These are phyloP conservation scores for Metacarcinus magister DNA, from an alignment of 2,888 invertebrate genomes.

Conservation along the genomic window DNA sequence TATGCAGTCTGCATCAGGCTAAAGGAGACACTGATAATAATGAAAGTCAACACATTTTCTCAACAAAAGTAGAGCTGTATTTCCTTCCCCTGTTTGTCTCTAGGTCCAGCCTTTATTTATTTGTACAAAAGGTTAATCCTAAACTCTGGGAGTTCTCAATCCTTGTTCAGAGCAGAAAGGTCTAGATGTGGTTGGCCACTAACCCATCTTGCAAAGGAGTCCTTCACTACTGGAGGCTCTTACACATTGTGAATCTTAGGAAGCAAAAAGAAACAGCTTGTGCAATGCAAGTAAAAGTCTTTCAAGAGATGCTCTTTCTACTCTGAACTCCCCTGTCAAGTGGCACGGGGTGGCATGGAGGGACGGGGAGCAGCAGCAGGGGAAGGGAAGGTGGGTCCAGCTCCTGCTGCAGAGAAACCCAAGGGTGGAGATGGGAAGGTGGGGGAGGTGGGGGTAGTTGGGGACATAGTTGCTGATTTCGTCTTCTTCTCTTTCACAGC, in stretches of 20 bases:
- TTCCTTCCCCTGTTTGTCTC: constrained; percentile 26
- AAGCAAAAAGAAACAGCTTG: constrained; percentile 46
- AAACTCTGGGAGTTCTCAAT: constrained; percentile 54
- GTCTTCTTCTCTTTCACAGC: constrained; percentile 81
- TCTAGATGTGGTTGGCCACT: constrained; percentile 42
- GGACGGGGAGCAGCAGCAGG: constrained; percentile 72
- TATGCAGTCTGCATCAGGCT: constrained; percentile 71
- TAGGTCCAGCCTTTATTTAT: constrained; percentile 64
- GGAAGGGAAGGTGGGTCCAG: constrained; percentile 49
- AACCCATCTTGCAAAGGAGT: constrained; percentile 45
- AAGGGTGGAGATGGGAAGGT: constrained; percentile 74
- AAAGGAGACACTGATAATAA: constrained; percentile 61
- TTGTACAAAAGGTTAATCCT: constrained; percentile 71
- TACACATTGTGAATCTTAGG: not conserved
- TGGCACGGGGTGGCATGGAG: constrained; percentile 77
- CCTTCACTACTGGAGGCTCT: not conserved
- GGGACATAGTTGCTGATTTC: constrained; percentile 76
- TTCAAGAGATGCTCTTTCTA: constrained; percentile 66
- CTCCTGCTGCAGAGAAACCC: constrained; percentile 62
- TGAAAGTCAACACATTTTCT: constrained; percentile 13
- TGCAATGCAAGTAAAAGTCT: not conserved
- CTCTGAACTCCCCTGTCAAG: constrained; percentile 78
- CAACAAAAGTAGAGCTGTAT: constrained; percentile 56
- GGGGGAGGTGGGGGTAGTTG: constrained; percentile 75
- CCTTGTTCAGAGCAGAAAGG: constrained; percentile 73